Evolutionary conservation across 2,888 invertebrate species (phyloP), one percentile per base, ranked within the genome.

Genomic region (Rhogogaster chlorosoma): DNA sequence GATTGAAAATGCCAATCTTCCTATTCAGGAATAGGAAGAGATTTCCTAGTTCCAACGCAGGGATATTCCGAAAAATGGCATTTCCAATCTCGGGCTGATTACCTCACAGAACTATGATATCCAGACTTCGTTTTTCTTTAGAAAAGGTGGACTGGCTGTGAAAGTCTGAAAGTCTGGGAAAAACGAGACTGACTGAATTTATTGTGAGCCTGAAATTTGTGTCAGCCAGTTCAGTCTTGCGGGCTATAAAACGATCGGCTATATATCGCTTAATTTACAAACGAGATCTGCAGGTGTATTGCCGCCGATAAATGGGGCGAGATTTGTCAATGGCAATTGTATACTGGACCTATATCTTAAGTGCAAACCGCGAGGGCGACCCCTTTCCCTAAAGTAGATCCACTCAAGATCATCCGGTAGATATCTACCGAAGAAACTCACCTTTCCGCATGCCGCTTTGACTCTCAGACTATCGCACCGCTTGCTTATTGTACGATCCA

Each of bases 311-410:
- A 73, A 2, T 42, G 22, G 42, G 18, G 71, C n/a, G 22, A 18
- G 42, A 42, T 38, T 42, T 42, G 71, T 73, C 42, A 26, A 73
- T n/a, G 38, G 71, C 71, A 73, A 73, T 73, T 73, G 42, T 73
- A 42, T 42, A 73, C 71, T 42, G 71, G 38, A 73, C 15, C 32
- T 71, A 71, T 42, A 18, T 77, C n/a, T 77, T 49, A 80, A 61
- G 70, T 64, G 61, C 84, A 75, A 84, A 71, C 36, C 71, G 32
- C 32, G 57, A 85, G 84, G 88, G 88, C 87, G 86, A 88, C 88
- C 89, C 89, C 90, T 89, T 85, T 89, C 90, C 89, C 90, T 88
- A 89, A 89, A 90, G 91, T 91, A 91, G 90, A 91, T 92, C 90
- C 89, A 90, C 87, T 85, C 85, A 85, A 86, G 75, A 84, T 77